These are phyloP conservation scores for Melospiza georgiana DNA, from an alignment of 2,113 vertebrate species.

Conservation along the genomic window DNA sequence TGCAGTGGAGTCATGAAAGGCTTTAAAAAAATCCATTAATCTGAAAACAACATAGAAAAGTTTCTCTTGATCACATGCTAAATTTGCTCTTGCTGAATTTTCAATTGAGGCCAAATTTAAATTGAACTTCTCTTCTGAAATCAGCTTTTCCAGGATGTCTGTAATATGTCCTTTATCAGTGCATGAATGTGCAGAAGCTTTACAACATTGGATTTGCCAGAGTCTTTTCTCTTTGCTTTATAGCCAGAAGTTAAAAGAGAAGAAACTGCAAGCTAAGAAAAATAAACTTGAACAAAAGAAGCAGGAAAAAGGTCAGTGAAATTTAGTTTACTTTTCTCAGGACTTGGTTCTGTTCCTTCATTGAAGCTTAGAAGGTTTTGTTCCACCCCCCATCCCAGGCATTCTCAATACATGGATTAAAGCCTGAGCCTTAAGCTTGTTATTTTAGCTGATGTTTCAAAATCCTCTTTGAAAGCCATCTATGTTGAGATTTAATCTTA, in stretches of 20 bases:
- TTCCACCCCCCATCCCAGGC: background rate
- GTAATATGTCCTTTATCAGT: background rate
- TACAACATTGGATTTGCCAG: background rate
- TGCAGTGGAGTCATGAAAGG: background rate
- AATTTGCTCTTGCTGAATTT: background rate
- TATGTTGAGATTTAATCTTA: slow-evolving; percentile 8
- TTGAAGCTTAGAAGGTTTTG: background rate
- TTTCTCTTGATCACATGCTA: background rate
- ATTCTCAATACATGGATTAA: background rate
- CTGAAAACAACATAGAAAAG: background rate
- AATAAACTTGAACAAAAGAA: slow-evolving; percentile 76
- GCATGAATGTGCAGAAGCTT: background rate
- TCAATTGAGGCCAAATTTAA: background rate
- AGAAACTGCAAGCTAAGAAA: slow-evolving; percentile 82
- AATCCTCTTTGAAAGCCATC: slow-evolving; percentile 6
- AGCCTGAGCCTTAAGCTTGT: background rate
- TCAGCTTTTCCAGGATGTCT: background rate
- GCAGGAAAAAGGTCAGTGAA: slow-evolving; percentile 69
- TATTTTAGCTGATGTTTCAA: slow-evolving; percentile 30
- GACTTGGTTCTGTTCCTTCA: background rate
- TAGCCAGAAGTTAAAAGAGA: slow-evolving; percentile 84
- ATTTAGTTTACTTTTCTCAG: background rate
- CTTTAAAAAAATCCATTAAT: background rate
- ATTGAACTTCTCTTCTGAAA: background rate
- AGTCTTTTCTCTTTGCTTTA: slow-evolving; percentile 40